A percentile compares a stretch with the other conserved stretches of the same genome.
Conservation (phyloP, 2,113 vertebrate species). For the Tringa solitaria region DNA sequence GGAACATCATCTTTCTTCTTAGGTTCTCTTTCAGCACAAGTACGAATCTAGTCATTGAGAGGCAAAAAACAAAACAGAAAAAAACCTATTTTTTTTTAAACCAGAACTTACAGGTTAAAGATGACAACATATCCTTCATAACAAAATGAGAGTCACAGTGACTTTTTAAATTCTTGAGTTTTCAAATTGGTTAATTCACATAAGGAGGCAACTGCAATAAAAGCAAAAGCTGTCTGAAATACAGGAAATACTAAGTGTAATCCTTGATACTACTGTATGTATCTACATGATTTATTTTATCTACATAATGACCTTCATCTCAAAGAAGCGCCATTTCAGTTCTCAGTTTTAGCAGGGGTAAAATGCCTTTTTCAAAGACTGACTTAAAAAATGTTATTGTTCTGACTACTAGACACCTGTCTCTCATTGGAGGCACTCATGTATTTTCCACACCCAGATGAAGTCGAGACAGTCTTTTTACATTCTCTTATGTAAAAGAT, state of each 20-base stretch:
- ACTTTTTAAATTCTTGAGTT: background rate
- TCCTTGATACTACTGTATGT: background rate
- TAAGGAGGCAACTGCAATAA: background rate
- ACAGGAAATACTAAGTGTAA: background rate
- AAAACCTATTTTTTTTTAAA: background rate
- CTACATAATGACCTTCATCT: background rate
- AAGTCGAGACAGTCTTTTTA: background rate
- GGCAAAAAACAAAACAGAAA: background rate
- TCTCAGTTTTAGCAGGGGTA: background rate
- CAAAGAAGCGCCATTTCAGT: background rate
- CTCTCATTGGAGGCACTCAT: background rate
- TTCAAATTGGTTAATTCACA: background rate
- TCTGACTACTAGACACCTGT: background rate
- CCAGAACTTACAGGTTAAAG: background rate
- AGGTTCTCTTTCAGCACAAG: constrained; percentile 83
- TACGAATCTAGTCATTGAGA: constrained; percentile 83
- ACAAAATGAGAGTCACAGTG: background rate
- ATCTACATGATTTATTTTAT: too few relatives aligned
- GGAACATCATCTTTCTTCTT: constrained; percentile 89
- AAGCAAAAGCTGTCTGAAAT: background rate
- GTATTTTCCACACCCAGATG: background rate
- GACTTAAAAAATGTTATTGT: background rate
- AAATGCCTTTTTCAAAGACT: background rate
- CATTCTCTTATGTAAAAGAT: background rate
- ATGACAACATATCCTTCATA: background rate